Base-by-base conservation (phyloP, 1,140 invertebrate species). In the Cotesia chilonis region DNA sequence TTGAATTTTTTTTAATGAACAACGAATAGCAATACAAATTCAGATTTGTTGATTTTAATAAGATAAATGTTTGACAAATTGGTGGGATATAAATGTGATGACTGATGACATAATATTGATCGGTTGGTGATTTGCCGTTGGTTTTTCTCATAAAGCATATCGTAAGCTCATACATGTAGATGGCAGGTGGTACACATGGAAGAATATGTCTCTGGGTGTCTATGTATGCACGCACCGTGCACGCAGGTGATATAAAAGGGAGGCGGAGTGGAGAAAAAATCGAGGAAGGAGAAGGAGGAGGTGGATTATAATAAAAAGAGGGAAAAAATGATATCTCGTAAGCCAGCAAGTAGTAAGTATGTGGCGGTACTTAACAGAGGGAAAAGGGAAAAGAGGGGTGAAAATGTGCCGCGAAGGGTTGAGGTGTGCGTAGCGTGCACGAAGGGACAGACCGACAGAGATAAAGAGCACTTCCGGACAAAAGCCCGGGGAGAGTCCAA, bases 391-490 rank as follows among this genome's bases (percentile, higher is more conserved):
- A 66, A 47, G 72, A 41, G 52, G 67, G 52, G 68, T 37, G 59
- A 52, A 38, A 47, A 52, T 66, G 17, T n/a, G 54, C 52, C 37
- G 59, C 59, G 61, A 60, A 66, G 67, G 72, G 59, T 69, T 70
- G 72, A 57, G 68, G 57, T 68, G 55, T 63, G 64, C 57, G 28
- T 28, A 28, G 72, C 76, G 80, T 75, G 74, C 72, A 71, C 72
- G 75, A 82, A 81, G 83, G 84, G 84, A 86, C 85, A 86, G 79
- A 83, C 84, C 79, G 83, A 86, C 84, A 84, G 83, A 86, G 84
- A 87, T 85, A 87, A 85, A 87, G 82, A 83, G 81, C 81, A 83
- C 83, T 87, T 86, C 84, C 85, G 85, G 83, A 83, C 81, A 77
- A 75, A 75, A 75, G 75, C 75, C 74, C 75, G 74, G 78, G 80